phyloP scores from a whole-genome alignment of 2,797 vertebrate species.

The Neosilurus hyrtlii region DNA sequence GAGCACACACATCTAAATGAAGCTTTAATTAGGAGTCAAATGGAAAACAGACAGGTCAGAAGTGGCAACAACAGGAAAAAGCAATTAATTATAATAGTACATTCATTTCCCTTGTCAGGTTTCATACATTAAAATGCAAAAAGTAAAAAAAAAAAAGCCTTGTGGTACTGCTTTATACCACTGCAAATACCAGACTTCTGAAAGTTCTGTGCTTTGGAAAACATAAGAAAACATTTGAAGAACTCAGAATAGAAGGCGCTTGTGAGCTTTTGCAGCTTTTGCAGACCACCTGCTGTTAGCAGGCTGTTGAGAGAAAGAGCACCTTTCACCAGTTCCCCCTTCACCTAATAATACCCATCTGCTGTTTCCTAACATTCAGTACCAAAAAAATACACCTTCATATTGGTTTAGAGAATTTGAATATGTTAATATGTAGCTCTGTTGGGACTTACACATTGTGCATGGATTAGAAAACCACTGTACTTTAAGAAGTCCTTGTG shows the following conservation, averaged over 20 bases:
- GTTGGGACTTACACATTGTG: neutral
- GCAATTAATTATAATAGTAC: slow-evolving; percentile 8
- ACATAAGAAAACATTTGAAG: slow-evolving; percentile 14
- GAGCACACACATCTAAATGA: slow-evolving; percentile 16
- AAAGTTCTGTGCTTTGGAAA: neutral
- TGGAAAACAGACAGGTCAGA: slow-evolving; percentile 37
- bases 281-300: slow-evolving; percentile 53
- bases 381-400: slow-evolving; percentile 28
- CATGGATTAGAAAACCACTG: neutral
- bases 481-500: neutral
- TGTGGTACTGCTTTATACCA: neutral
- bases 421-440: slow-evolving; percentile 11
- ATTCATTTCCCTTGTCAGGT: slow-evolving; percentile 18
- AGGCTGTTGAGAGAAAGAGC: slow-evolving; percentile 53
- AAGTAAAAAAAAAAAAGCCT: neutral
- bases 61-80: neutral
- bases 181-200: no score
- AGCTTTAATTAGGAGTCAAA: slow-evolving; percentile 37
- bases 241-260: slow-evolving; percentile 33
- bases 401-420: slow-evolving; percentile 13
- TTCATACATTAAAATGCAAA: slow-evolving; percentile 27
- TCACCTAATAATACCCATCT: slow-evolving; percentile 55
- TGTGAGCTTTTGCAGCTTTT: slow-evolving; percentile 44
- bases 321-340: slow-evolving; percentile 45
- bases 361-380: slow-evolving; percentile 45